Evolutionary conservation across 2,888 invertebrate genomes (phyloP), one percentile per base, ranked within the genome.

Genomic region (Drosophila heteroneura): DNA sequence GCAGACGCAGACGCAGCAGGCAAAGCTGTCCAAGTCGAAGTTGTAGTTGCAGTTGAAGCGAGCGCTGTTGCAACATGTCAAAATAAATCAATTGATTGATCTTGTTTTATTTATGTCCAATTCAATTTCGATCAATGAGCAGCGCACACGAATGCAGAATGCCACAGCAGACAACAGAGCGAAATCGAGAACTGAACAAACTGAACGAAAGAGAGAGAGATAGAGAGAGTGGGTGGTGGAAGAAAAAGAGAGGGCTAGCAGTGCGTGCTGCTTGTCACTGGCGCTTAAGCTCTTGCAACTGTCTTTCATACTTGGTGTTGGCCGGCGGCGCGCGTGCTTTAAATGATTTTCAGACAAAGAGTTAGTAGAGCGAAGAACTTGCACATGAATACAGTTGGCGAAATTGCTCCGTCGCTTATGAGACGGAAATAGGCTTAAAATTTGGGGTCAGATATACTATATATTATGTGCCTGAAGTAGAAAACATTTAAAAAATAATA

Each of bases 1-100:
- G 41, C 61, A 37, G 26, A 26, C 47, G 54, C 59, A 59, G 39
- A 22, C 60, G 51, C 78, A 75, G 61, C 76, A 67, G 64, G 71
- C 79, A 66, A 74, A 57, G 71, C 54, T 69, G 83, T 66, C 61
- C 56, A 67, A 71, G 68, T 61, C 44, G 41, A 28, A 56, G 71
- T 53, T 60, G 70, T 30, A 70, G 67, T 47, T 57, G 44, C 49
- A 70, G 75, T 51, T 68, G 60, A 26, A 60, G 66, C 74, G 54
- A 63, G 58, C 89, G 76, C 83, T 87, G 88, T 89, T 89, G 90
- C 92, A 89, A 86, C 87, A 89, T 91, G 92, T 93, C 93, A 93
- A 93, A 93, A 93, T 93, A 93, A 93, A 93, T 93, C 93, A 93
- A 92, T 92, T 93, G 93, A 93, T 93, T 93, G 93, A 92, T 93